These are phyloP conservation scores for Artibeus lituratus DNA, from an alignment of 2,797 vertebrate species.

Conservation along the genomic window DNA sequence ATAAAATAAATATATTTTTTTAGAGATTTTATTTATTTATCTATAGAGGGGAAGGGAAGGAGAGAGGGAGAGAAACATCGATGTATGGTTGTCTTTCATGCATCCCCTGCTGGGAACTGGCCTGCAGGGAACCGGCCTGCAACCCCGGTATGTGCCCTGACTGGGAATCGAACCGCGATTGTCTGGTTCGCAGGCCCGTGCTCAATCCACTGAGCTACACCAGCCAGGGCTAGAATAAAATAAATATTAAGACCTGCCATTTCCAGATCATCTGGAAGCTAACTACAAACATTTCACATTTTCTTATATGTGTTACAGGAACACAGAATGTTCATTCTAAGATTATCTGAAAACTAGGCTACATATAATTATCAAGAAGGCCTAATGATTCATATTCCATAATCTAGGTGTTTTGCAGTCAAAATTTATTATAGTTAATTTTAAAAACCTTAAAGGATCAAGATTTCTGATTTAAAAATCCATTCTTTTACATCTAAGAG, in stretches of 20 bases:
- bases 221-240: neutral
- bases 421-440: conserved; percentile 2
- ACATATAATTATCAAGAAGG: neutral
- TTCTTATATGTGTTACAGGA: neutral
- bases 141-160: no score
- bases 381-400: neutral
- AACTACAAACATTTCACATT: neutral
- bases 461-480: neutral
- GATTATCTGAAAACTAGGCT: neutral
- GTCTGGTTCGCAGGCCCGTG: no score
- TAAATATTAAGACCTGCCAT: neutral
- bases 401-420: neutral
- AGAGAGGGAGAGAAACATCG: no score
- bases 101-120: no score
- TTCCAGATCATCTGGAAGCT: neutral
- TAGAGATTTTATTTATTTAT: no score
- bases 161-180: no score
- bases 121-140: no score
- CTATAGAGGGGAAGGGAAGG: no score
- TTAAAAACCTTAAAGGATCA: conserved; percentile 1
- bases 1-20: no score
- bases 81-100: no score
- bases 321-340: neutral
- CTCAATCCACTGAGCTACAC: no score
- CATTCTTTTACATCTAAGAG: neutral